Conservation (phyloP, 2,888 invertebrate genomes). For the Oligia strigilis region DNA sequence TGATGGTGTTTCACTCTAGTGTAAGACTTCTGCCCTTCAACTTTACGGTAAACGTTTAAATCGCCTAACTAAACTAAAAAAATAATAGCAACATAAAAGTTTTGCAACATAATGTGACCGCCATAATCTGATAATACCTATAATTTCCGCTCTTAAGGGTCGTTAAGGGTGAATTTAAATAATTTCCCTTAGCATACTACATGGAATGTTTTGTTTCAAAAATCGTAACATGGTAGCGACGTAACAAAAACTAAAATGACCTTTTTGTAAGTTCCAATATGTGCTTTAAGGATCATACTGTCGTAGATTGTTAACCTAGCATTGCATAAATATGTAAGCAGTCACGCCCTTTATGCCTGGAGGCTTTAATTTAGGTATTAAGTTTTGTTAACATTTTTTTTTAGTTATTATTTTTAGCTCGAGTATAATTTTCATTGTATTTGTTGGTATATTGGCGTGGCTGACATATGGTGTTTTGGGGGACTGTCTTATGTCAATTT, state of each 20-base stretch:
- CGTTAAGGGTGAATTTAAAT: conserved; percentile 64
- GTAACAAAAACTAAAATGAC: conserved; percentile 4
- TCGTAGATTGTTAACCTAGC: neutral
- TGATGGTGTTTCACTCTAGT: neutral
- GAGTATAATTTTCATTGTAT: too few relatives aligned
- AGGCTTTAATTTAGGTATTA: too few relatives aligned
- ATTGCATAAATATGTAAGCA: neutral
- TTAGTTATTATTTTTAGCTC: too few relatives aligned
- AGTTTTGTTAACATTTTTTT: too few relatives aligned
- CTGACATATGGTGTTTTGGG: too few relatives aligned
- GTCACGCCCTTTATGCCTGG: neutral
- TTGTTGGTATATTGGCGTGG: too few relatives aligned
- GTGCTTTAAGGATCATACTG: neutral
- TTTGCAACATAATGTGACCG: conserved; percentile 66
- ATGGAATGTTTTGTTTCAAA: conserved; percentile 48
- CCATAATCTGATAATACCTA: conserved; percentile 80
- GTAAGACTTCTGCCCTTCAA: conserved; percentile 28
- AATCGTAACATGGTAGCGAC: conserved; percentile 24
- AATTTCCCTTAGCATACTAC: conserved; percentile 56
- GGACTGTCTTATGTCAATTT: too few relatives aligned
- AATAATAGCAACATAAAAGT: conserved; percentile 67
- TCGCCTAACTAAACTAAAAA: conserved; percentile 51
- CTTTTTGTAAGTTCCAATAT: conserved; percentile 6
- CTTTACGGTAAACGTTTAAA: conserved; percentile 15
- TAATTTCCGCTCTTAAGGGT: conserved; percentile 75